phyloP scores from a whole-genome alignment of 2,888 invertebrate genomes.

The Limnephilus marmoratus region DNA sequence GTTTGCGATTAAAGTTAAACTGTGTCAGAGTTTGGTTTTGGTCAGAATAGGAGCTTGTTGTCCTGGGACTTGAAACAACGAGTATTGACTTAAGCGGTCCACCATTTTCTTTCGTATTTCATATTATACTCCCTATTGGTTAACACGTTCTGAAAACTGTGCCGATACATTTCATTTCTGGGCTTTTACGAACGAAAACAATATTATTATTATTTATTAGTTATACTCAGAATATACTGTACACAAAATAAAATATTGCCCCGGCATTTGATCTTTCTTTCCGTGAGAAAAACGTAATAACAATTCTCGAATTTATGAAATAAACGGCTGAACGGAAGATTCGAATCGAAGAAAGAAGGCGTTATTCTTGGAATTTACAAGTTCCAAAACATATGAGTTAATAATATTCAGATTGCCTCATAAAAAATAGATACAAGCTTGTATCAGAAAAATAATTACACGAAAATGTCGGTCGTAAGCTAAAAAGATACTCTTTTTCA shows the following conservation, averaged over 20 bases:
- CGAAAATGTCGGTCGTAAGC: background rate
- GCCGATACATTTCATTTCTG: constrained; percentile 2
- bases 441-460: background rate
- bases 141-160: background rate
- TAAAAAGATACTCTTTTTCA: no score
- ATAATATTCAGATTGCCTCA: background rate
- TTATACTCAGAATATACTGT: background rate
- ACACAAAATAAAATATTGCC: background rate
- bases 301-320: background rate
- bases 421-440: background rate
- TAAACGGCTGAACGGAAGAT: background rate
- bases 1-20: background rate
- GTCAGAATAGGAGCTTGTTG: background rate
- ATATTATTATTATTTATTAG: background rate
- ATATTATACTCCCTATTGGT: background rate
- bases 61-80: background rate
- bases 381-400: background rate
- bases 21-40: background rate
- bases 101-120: background rate
- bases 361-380: background rate
- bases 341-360: background rate
- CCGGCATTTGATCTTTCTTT: background rate
- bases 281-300: background rate
- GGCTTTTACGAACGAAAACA: background rate
- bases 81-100: background rate